Base-by-base conservation (phyloP, 2,797 vertebrate genomes). In the Zenarchopterus dispar region DNA sequence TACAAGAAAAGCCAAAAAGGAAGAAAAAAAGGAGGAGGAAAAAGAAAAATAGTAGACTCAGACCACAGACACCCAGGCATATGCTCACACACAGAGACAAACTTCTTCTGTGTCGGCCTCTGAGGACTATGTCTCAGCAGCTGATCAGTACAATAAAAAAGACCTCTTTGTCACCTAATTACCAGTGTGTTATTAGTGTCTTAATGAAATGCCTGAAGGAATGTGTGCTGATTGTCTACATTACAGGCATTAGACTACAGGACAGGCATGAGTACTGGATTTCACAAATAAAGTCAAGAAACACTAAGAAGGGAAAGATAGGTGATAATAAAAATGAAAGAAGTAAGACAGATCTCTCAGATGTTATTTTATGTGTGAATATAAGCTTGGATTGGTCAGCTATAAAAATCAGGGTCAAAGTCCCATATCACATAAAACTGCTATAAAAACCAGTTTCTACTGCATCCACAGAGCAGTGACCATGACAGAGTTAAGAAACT, bases 131-230 rank as follows among this genome's bases (percentile, higher is more conserved):
- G 74, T 86, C 85, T 86, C 75, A 73, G 82, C 88, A 88, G 80
- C 89, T 89, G 90, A 93, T 92, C 92, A 86, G 85, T 81, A 77
- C 90, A 90, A 90, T 89, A 89, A 88, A 88, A 91, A 83, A 85
- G 86, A 74, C 77, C 74, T 86, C 76, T 87, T 88, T 89, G 90
- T 93, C 88, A 87, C 86, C 88, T 90, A 93, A 94, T 92, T 92
- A 93, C 89, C 86, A 93, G 88, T 87, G 87, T 91, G 89, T 92
- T 92, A 92, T 92, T 93, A 91, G 91, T 86, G 83, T 81, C 84
- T 89, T 93, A 91, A 93, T 93, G 88, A 92, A 92, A 90, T 77
- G 91, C 92, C 91, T 82, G 90, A 90, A 92, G 91, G 91, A 91
- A 88, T 88, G 84, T 67, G 77, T 43, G 69, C 73, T 78, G 82